These are phyloP conservation scores for Brachyalestes nurse DNA, from an alignment of 2,797 vertebrate species.

Conservation along the genomic window DNA sequence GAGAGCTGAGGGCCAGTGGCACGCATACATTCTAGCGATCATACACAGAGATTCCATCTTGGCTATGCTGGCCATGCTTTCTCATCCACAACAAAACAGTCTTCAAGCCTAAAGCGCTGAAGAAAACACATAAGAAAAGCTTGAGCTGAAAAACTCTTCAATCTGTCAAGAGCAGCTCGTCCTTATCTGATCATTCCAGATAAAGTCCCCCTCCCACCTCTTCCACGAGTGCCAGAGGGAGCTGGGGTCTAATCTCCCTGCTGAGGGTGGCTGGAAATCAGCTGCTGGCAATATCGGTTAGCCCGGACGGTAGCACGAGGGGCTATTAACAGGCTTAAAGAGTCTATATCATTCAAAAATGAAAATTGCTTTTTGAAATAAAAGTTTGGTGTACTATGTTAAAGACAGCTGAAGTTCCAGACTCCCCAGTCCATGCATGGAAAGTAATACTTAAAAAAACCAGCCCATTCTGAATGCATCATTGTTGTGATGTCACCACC, in stretches of 20 bases:
- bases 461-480: not conserved
- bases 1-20: not conserved
- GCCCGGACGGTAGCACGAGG: constrained; percentile 9
- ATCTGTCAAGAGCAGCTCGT: constrained; percentile 41
- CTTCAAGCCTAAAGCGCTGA: constrained; percentile 28
- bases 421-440: not conserved
- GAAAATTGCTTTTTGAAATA: not conserved
- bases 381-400: not conserved
- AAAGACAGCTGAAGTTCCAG: not conserved
- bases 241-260: constrained; percentile 21
- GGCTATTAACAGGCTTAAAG: constrained; percentile 33
- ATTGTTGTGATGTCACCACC: not conserved
- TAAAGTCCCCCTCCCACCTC: constrained; percentile 19
- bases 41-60: constrained; percentile 3
- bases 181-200: constrained; percentile 39
- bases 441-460: too few relatives aligned
- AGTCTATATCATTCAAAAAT: not conserved
- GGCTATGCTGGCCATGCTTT: not conserved
- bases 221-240: constrained; percentile 1
- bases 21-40: not conserved
- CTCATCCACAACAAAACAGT: constrained; percentile 28
- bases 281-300: constrained; percentile 20
- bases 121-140: constrained; percentile 39
- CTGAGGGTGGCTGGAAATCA: constrained; percentile 37
- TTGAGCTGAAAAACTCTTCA: constrained; percentile 51